Conservation (phyloP, 1,140 invertebrate genomes). For the Caligus rogercresseyi region DNA sequence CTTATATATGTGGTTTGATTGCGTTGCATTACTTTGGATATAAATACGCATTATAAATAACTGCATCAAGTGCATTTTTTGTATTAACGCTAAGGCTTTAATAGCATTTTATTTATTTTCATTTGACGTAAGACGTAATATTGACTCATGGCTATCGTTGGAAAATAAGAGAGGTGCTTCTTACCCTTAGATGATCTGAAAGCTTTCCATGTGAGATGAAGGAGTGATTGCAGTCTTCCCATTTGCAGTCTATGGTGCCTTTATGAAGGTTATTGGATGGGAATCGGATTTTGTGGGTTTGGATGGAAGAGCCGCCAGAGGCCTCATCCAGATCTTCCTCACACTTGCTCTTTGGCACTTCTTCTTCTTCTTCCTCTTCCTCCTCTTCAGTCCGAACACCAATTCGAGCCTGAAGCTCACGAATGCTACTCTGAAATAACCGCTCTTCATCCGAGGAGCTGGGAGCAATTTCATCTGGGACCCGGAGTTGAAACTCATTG, state of each 20-base stretch:
- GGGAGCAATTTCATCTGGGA: neutral
- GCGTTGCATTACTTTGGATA: too few relatives aligned
- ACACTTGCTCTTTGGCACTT: too few relatives aligned
- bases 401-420: neutral
- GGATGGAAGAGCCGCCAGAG: neutral
- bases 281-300: neutral
- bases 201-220: constrained; percentile 8
- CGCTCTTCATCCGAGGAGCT: neutral
- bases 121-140: too few relatives aligned
- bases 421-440: neutral
- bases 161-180: neutral
- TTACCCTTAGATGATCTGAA: constrained; percentile 11
- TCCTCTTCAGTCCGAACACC: neutral
- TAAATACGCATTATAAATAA: too few relatives aligned
- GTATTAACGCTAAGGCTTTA: too few relatives aligned
- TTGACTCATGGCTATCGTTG: neutral
- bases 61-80: too few relatives aligned
- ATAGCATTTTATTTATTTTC: too few relatives aligned
- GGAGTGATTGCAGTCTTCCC: neutral
- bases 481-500: neutral
- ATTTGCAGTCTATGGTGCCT: constrained; percentile 1
- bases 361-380: neutral
- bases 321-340: neutral
- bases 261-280: neutral
- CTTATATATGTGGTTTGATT: too few relatives aligned